Conservation (phyloP, 2,113 vertebrate species). For the Ptychochromis oligacanthus region DNA sequence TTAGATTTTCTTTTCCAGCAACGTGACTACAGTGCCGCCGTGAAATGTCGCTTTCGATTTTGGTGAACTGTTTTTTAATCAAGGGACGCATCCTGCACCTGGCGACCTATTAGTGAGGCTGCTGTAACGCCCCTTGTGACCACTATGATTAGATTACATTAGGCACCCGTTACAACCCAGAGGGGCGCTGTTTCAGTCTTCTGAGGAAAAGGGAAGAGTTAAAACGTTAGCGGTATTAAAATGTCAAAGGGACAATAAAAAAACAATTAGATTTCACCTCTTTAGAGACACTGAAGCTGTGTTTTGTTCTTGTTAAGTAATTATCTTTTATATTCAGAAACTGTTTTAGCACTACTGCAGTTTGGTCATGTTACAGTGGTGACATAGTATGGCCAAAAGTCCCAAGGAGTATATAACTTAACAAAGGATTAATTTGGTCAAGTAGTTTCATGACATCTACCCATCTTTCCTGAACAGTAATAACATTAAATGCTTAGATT, state of each 20-base stretch:
- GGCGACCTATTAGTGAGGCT: neutral
- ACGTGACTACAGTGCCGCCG: too few relatives aligned
- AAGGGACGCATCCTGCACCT: neutral
- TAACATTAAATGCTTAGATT: too few relatives aligned
- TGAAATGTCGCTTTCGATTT: too few relatives aligned
- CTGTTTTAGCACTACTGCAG: neutral
- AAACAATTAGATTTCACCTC: too few relatives aligned
- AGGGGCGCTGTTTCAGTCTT: slow-evolving; percentile 8
- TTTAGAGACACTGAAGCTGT: too few relatives aligned
- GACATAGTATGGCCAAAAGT: neutral
- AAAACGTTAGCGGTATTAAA: too few relatives aligned
- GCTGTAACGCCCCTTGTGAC: neutral
- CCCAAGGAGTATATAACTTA: neutral
- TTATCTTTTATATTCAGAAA: neutral
- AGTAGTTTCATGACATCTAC: neutral
- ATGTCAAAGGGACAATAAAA: too few relatives aligned
- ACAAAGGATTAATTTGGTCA: neutral
- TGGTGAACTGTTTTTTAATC: neutral
- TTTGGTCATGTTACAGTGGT: neutral
- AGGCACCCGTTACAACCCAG: neutral
- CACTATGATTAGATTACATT: neutral
- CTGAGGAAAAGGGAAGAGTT: neutral
- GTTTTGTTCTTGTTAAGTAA: too few relatives aligned
- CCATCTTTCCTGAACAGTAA: too few relatives aligned
- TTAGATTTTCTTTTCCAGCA: too few relatives aligned